phyloP scores from a whole-genome alignment of 2,888 invertebrate species.

The Rhogogaster chlorosoma region DNA sequence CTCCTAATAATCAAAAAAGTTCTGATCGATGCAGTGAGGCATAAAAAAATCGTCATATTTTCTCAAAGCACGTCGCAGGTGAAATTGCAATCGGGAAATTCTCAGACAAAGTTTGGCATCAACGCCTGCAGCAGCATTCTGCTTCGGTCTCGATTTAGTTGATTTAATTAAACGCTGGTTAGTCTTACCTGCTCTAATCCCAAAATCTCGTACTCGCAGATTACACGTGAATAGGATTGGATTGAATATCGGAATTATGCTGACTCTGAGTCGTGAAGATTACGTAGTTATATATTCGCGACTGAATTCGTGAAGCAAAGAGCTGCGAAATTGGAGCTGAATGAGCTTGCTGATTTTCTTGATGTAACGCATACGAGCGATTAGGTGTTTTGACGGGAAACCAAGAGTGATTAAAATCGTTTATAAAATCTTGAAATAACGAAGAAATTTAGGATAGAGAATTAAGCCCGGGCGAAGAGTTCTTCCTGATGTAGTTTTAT shows the following conservation, averaged over 20 bases:
- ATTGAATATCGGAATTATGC: background rate
- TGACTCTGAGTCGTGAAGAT: background rate
- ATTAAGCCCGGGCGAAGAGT: background rate
- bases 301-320: constrained; percentile 62
- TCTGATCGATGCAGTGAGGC: no score
- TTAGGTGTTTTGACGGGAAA: background rate
- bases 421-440: background rate
- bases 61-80: background rate
- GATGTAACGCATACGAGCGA: constrained; percentile 72
- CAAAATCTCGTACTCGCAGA: background rate
- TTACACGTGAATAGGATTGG: background rate
- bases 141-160: background rate
- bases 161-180: background rate
- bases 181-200: background rate
- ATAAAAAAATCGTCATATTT: background rate
- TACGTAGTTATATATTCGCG: background rate
- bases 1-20: background rate
- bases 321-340: constrained; percentile 79
- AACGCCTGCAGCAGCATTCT: background rate
- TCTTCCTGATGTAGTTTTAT: background rate
- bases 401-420: background rate
- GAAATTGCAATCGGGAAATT: background rate
- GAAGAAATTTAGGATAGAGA: no score
- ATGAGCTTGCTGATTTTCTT: constrained; percentile 78
- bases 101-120: background rate